A percentile compares a stretch with the other conserved stretches of the same genome.
These are phyloP conservation scores for Catharus ustulatus DNA, from an alignment of 2,797 vertebrate genomes.

Conservation along the genomic window DNA sequence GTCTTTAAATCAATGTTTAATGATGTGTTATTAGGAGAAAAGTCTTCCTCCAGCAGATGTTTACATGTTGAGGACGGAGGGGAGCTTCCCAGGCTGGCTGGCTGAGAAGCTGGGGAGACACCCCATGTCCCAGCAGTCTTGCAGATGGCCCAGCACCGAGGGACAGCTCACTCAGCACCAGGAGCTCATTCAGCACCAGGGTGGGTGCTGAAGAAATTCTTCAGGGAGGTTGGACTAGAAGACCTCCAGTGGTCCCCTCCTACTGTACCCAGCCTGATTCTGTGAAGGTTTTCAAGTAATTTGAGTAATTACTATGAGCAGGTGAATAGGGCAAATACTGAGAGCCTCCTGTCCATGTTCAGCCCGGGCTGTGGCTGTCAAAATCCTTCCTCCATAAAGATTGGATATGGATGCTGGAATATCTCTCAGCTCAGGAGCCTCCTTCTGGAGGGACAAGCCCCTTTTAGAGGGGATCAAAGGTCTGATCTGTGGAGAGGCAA, in stretches of 20 bases:
- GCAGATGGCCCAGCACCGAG: background rate
- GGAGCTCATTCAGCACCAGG: accelerated
- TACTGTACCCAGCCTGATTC: background rate
- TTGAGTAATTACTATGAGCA: background rate
- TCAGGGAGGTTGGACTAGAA: background rate
- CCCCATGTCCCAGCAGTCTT: background rate
- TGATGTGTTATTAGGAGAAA: slow-evolving; percentile 66
- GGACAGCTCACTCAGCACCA: accelerated
- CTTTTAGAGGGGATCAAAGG: background rate
- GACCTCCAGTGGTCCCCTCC: background rate
- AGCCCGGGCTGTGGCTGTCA: background rate
- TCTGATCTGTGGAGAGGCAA: background rate
- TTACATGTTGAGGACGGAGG: slow-evolving; percentile 1
- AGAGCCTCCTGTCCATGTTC: background rate
- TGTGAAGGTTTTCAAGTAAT: background rate
- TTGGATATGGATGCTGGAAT: background rate
- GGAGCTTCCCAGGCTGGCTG: slow-evolving; percentile 1
- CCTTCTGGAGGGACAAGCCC: background rate
- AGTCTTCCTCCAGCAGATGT: slow-evolving; percentile 68
- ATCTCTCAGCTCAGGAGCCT: background rate
- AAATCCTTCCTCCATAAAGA: background rate
- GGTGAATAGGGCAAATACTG: background rate
- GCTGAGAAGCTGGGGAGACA: background rate
- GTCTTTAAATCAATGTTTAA: slow-evolving; percentile 78
- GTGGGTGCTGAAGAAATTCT: background rate